phyloP scores from a whole-genome alignment of 2,113 vertebrate species.

The Polyodon spathula region DNA sequence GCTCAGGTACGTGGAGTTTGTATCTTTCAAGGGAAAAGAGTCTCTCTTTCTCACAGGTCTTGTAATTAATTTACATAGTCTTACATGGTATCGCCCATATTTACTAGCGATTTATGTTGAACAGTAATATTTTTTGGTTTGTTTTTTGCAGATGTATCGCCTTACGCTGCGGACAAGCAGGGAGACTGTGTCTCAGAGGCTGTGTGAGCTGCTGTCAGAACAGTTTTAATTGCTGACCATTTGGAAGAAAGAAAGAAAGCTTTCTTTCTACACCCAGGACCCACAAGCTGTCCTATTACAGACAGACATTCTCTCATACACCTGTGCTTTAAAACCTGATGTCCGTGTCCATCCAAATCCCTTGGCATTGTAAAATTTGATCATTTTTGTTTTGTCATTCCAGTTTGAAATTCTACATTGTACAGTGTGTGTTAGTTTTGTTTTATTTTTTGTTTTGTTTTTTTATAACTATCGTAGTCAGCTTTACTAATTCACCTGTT shows the following conservation, averaged over 20 bases:
- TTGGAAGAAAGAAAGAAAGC: neutral
- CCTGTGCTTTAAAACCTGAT: constrained; percentile 34
- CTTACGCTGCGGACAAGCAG: constrained; percentile 84
- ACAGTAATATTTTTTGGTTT: neutral
- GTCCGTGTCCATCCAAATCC: constrained; percentile 30
- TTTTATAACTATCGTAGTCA: too few species aligned
- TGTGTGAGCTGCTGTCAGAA: constrained; percentile 79
- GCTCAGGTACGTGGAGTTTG: constrained; percentile 64
- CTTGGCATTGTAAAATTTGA: constrained; percentile 12
- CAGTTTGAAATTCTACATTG: constrained; percentile 29
- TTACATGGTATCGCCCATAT: neutral
- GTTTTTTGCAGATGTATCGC: constrained; percentile 78
- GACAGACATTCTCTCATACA: constrained; percentile 41
- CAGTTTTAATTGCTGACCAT: constrained; percentile 63
- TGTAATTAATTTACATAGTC: neutral
- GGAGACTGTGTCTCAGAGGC: constrained; percentile 77
- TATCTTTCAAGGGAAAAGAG: constrained; percentile 40
- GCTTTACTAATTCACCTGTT: neutral
- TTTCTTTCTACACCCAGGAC: constrained; percentile 34
- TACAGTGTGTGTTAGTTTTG: constrained; percentile 48
- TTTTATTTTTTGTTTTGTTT: constrained; percentile 18
- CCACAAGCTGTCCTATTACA: constrained; percentile 33
- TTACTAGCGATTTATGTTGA: neutral
- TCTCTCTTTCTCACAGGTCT: neutral
- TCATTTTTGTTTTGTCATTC: constrained; percentile 15